Conservation (phyloP, 2,113 vertebrate genomes). For the Solea senegalensis region DNA sequence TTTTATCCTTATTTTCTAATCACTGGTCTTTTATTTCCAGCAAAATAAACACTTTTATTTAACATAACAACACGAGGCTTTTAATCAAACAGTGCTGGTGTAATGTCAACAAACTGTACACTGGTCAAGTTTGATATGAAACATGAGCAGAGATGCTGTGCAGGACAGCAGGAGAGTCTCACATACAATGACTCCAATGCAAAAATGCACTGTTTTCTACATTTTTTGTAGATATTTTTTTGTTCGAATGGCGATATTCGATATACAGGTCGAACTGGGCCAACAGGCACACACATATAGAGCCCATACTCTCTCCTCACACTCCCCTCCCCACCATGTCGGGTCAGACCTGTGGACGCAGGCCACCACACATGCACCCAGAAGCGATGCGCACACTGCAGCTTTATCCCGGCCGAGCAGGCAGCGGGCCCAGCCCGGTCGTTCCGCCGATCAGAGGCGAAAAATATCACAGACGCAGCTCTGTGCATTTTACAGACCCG, state of each 20-base stretch:
- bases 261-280: conserved; percentile 38
- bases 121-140: too few species aligned
- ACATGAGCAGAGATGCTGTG: too few species aligned
- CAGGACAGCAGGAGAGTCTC: too few species aligned
- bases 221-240: too few species aligned
- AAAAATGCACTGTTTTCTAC: too few species aligned
- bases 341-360: conserved; percentile 25
- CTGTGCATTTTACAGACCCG: conserved; percentile 75
- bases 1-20: neutral
- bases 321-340: neutral
- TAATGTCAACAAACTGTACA: too few species aligned
- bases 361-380: conserved; percentile 49
- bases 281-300: conserved; percentile 45
- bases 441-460: conserved; percentile 59
- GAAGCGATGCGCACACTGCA: conserved; percentile 66
- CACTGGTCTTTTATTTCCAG: too few species aligned
- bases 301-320: neutral
- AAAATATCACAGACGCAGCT: conserved; percentile 77
- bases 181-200: too few species aligned
- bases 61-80: too few species aligned
- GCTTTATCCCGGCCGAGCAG: conserved; percentile 66
- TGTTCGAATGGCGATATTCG: too few species aligned
- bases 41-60: too few species aligned
- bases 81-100: too few species aligned
- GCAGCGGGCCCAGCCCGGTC: conserved; percentile 53